Evolutionary conservation across 2,113 vertebrate genomes (phyloP).

Genomic region (Grammomys surdaster): DNA sequence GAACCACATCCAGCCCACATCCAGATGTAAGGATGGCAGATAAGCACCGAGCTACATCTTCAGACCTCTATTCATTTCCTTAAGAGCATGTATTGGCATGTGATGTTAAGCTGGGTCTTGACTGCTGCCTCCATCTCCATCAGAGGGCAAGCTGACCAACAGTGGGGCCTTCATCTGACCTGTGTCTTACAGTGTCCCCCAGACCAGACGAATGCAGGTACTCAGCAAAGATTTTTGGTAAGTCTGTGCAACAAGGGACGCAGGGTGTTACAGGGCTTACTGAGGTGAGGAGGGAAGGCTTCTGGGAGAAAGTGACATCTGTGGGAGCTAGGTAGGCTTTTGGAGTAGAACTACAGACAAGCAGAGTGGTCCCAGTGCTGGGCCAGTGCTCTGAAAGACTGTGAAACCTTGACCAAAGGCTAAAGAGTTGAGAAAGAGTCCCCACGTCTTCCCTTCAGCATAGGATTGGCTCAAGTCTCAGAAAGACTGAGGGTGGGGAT

Average conservation of each 20-base stretch:
- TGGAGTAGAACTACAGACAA: neutral
- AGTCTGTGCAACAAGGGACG: neutral
- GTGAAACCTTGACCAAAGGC: neutral
- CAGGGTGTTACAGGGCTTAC: neutral
- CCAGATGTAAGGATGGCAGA: too few relatives aligned
- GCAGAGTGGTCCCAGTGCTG: neutral
- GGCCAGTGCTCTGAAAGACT: neutral
- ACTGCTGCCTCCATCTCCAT: neutral
- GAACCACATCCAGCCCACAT: neutral
- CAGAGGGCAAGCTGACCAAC: neutral
- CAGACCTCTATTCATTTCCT: neutral
- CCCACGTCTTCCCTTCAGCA: neutral
- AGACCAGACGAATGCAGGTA: neutral
- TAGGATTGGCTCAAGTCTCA: neutral
- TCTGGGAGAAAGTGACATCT: neutral
- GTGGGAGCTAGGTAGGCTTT: neutral
- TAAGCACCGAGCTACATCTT: neutral
- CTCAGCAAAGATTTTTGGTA: neutral
- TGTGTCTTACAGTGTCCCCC: neutral
- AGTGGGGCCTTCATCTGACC: neutral
- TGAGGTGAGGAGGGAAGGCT: neutral
- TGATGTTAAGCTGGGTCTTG: neutral
- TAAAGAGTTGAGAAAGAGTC: constrained; percentile 43
- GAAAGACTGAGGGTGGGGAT: neutral
- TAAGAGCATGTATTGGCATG: neutral